phyloP scores from a whole-genome alignment of 2,797 vertebrate genomes.

The Lycodopsis pacificus region DNA sequence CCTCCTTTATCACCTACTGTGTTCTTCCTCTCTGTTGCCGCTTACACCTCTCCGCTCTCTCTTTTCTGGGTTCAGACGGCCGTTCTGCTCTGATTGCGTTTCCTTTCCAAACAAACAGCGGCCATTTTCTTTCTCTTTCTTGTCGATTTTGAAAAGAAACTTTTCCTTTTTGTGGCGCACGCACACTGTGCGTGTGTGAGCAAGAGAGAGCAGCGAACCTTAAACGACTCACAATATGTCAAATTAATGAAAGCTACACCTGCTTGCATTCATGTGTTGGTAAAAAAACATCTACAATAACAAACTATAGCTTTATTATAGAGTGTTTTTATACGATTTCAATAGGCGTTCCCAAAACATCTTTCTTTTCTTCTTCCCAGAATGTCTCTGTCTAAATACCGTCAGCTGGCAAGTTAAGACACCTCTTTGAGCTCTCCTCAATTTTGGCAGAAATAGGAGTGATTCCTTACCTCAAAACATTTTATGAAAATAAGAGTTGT shows the following conservation, averaged over 20 bases:
- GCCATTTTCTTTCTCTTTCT: constrained; percentile 42
- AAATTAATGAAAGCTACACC: constrained; percentile 61
- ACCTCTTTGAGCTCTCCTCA: neutral
- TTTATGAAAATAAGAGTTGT: neutral
- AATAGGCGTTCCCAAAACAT: neutral
- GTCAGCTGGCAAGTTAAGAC: neutral
- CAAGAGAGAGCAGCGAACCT: constrained; percentile 45
- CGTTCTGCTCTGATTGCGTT: constrained; percentile 69
- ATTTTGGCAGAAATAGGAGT: neutral
- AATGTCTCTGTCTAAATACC: neutral
- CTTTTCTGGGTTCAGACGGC: constrained; percentile 53
- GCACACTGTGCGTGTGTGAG: constrained; percentile 2
- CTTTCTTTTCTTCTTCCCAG: neutral
- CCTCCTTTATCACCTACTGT: constrained; percentile 59
- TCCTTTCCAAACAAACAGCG: constrained; percentile 73
- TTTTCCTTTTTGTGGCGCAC: constrained; percentile 22
- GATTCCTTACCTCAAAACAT: neutral
- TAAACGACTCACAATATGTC: constrained; percentile 59
- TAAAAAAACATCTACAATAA: neutral
- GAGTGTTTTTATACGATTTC: neutral
- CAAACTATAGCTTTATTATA: neutral
- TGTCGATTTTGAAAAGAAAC: constrained; percentile 52
- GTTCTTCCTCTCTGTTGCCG: constrained; percentile 47
- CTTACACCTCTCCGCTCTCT: constrained; percentile 56
- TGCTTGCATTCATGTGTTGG: constrained; percentile 38